A percentile compares a stretch with the other conserved stretches of the same genome.
Evolutionary conservation across 1,140 invertebrate species (phyloP).

Genomic region (Aricia agestis): DNA sequence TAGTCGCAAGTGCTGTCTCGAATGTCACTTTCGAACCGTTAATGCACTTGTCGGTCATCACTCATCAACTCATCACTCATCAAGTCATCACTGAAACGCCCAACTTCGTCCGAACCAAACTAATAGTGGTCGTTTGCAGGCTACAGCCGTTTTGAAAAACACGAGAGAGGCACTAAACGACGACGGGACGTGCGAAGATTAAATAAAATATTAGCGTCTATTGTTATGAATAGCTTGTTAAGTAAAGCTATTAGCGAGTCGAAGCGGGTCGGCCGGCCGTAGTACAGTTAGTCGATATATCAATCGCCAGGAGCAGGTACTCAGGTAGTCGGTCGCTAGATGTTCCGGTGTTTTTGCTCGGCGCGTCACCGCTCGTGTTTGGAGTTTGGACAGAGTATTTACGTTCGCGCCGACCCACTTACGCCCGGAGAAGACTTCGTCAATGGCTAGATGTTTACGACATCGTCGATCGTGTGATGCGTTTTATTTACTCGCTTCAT

Average conservation of each 20-base stretch:
- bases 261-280: background rate
- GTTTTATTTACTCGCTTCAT: background rate
- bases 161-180: background rate
- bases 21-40: background rate
- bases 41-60: background rate
- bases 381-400: background rate
- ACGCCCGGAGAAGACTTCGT: background rate
- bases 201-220: background rate
- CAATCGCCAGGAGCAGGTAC: background rate
- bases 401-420: background rate
- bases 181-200: background rate
- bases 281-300: constrained; percentile 1
- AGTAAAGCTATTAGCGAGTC: background rate
- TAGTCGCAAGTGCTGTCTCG: background rate
- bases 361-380: background rate
- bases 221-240: background rate
- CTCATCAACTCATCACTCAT: background rate
- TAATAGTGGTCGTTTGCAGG: too few species aligned
- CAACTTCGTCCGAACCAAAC: background rate
- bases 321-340: background rate
- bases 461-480: background rate
- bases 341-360: background rate
- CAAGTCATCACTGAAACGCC: background rate
- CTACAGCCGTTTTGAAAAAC: background rate
- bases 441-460: background rate